Evolutionary conservation across 37 sponge, comb jelly and placozoan species (phyloP).

Genomic region (Cliona cf. orientalis): DNA sequence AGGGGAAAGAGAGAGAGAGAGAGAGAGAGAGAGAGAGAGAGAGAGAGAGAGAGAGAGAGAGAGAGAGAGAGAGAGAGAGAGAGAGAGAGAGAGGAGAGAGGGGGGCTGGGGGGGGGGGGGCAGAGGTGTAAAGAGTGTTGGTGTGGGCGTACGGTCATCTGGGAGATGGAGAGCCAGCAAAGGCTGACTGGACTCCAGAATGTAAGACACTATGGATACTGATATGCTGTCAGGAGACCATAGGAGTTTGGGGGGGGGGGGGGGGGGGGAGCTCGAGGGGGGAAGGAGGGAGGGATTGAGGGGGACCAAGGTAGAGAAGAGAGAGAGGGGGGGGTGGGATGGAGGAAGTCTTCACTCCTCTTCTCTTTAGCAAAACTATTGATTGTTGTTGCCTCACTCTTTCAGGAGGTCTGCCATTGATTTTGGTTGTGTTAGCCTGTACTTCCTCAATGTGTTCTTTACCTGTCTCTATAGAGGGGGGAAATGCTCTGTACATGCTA

Average conservation of each 20-base stretch:
- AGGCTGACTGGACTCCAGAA: no score
- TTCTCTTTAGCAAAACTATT: no score
- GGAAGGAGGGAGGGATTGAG: no score
- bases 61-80: conserved; percentile 1
- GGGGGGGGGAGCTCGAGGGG: background rate
- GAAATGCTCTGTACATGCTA: no score
- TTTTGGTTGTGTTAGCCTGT: conserved; percentile 10
- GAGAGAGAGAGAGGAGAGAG: background rate
- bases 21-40: background rate
- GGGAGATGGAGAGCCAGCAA: conserved; percentile 21
- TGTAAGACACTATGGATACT: no score
- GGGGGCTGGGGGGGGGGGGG: no score
- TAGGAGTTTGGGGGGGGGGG: background rate
- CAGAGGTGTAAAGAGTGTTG: background rate
- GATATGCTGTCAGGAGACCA: background rate
- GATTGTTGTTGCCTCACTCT: background rate
- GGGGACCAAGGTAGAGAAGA: no score
- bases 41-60: background rate
- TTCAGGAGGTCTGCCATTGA: background rate
- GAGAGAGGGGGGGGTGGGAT: background rate
- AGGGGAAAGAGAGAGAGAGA: background rate
- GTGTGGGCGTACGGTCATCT: conserved; percentile 14
- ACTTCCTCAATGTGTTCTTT: no score
- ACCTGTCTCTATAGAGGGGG: no score
- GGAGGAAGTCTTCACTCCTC: no score